Evolutionary conservation across 2,797 vertebrate genomes (phyloP), one percentile per base, ranked within the genome.

Genomic region (Xyrichtys novacula): DNA sequence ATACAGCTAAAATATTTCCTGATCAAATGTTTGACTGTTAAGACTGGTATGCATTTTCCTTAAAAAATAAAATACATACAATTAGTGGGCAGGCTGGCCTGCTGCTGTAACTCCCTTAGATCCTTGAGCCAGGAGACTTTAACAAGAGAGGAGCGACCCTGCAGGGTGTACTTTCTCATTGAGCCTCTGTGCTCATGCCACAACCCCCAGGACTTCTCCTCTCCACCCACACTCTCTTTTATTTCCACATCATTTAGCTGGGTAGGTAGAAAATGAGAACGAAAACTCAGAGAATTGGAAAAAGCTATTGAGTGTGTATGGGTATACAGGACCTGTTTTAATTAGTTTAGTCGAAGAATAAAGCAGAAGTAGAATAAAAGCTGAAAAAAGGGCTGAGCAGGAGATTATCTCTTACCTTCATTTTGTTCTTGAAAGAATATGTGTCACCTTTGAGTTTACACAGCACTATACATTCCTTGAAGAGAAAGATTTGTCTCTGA

Each of bases 61-160:
- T 31, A 12, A 2, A 5, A 32, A 46, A 38, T 4, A 38, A 23
- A 15, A 40, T 17, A 90, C 96, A 94, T 85, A 98, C 98, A 89
- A 95, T 96, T 97, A 9, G 92, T 15, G 0, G 93, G 91, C 70
- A 95, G 90, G 8, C 90, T 94, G 75, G 94, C 94, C 1, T 91
- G 75, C 53, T 98, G 96, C 88, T 97, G 97, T 16, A 98, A 93
- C 55, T 96, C 94, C 43, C 92, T 92, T 78, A 99, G 93, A 68
- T 99, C 97, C 81, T 96, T 97, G 69, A 99, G 95, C 98, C 98
- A 99, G 2, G 97, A 96, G 53, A 96, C 95, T 85, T 98, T 98
- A 78, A 94, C 90, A 68, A 96, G 91, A 10, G 96, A 85, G 0
- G 97, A 97, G 3, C 94, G 95, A 0, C 96, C 95, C 86, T 98